phyloP scores from a whole-genome alignment of 1,140 invertebrate genomes.

The Dryas iulia region DNA sequence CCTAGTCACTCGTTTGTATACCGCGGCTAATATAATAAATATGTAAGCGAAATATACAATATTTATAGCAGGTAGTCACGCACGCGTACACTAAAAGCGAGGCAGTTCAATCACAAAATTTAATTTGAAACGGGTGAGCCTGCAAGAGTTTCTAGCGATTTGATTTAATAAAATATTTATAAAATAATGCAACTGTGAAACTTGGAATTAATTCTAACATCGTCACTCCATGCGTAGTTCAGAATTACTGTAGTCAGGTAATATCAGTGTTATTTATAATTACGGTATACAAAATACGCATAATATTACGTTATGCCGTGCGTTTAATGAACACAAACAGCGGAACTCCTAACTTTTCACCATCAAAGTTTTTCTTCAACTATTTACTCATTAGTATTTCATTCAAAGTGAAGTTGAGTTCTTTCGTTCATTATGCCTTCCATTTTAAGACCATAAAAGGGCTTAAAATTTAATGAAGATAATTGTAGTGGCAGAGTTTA shows the following conservation, averaged over 20 bases:
- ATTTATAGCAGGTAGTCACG: slow-evolving; percentile 29
- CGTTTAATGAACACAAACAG: slow-evolving; percentile 13
- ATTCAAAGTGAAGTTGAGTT: slow-evolving; percentile 1
- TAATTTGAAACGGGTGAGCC: slow-evolving; percentile 33
- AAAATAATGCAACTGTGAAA: slow-evolving; percentile 22
- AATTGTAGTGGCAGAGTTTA: not conserved
- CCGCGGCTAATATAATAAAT: slow-evolving; percentile 17
- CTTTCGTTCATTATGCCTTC: slow-evolving; percentile 1
- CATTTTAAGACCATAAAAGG: not conserved
- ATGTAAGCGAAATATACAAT: slow-evolving; percentile 22
- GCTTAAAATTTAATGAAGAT: slow-evolving; percentile 1
- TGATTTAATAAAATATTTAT: slow-evolving; percentile 30
- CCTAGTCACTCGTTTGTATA: slow-evolving; percentile 12
- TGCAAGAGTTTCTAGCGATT: slow-evolving; percentile 31
- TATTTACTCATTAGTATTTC: slow-evolving; percentile 4
- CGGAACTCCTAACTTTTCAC: slow-evolving; percentile 2
- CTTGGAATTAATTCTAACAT: not conserved
- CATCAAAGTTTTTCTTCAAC: slow-evolving; percentile 1
- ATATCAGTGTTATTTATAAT: slow-evolving; percentile 9
- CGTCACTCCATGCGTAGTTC: not conserved
- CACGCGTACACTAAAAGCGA: slow-evolving; percentile 28
- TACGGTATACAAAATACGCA: slow-evolving; percentile 4
- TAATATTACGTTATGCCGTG: slow-evolving; percentile 4
- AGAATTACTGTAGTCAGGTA: not conserved
- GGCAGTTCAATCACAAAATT: slow-evolving; percentile 36